Base-by-base conservation (phyloP, 2,888 invertebrate species). In the Busseola fusca region DNA sequence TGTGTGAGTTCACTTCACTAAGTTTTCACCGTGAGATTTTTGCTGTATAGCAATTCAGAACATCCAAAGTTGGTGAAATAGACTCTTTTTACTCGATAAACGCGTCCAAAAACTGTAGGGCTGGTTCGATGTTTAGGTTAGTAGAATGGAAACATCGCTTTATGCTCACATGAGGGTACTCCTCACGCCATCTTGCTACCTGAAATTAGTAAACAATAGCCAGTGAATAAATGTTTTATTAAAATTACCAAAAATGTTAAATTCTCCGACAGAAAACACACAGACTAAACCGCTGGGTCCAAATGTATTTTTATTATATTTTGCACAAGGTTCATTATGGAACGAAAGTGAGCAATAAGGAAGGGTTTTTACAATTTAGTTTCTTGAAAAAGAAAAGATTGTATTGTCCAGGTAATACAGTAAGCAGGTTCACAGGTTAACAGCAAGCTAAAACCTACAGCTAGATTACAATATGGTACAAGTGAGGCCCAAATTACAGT, bases 121-220 rank as follows among this genome's bases (percentile, higher is more conserved):
- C 93, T 0, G 95, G 94, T 0, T 90, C 87, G 0, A 91, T 88
- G 66, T 87, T 92, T 37, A 93, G 67, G 58, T 93, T 94, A 3
- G 95, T 94, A 0, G 95, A 93, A 86, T 96, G 96, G 87, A 96
- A 96, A n/a, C 96, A 96, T 63, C 96, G 92, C 89, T 97, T 97
- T 78, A 97, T 97, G 84, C 96, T 96, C 25, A 97, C 96, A 74
- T 96, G 93, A 0, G 97, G 97, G 83, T 96, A 97, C 68, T 95
- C 93, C 67, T 93, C 90, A 5, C 96, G 95, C 97, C 97, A 97
- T 83, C 96, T 93, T 10, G 94, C 84, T 34, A 97, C 96, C 92
- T 96, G 87, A 16, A 65, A 76, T 40, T 1, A 37, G 57, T 34
- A 40, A 52, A 42, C 3, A 42, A 37, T 18, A 16, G 4, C 21